Conservation (phyloP, 2,113 vertebrate genomes). For the Heteronetta atricapilla region DNA sequence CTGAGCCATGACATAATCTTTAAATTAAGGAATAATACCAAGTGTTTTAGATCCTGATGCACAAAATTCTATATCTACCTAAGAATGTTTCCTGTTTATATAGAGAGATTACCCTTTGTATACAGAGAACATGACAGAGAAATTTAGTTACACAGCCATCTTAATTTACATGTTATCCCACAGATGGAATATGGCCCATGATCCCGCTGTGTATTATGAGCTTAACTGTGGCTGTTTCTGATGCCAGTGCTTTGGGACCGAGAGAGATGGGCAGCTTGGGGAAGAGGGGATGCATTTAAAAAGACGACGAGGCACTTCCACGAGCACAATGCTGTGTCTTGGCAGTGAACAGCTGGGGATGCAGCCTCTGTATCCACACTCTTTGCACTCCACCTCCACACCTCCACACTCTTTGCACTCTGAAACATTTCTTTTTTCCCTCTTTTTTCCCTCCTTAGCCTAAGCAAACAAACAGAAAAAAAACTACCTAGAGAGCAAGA, state of each 20-base stretch:
- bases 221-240: not conserved
- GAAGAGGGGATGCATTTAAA: not conserved
- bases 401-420: not conserved
- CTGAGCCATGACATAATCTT: not conserved
- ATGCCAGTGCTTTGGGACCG: not conserved
- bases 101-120: not conserved
- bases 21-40: not conserved
- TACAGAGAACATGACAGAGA: not conserved
- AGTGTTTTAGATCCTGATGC: not conserved
- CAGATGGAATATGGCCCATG: not conserved
- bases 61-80: not conserved
- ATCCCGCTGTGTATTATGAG: not conserved
- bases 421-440: not conserved
- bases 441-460: not conserved
- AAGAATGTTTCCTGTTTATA: not conserved
- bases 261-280: not conserved
- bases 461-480: not conserved
- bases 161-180: not conserved
- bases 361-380: not conserved
- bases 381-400: not conserved
- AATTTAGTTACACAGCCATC: not conserved
- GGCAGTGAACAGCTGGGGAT: not conserved
- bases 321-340: not conserved
- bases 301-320: not conserved
- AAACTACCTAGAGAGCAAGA: not conserved